Base-by-base conservation (phyloP, 2,113 vertebrate species). In the Catharus bicknelli region DNA sequence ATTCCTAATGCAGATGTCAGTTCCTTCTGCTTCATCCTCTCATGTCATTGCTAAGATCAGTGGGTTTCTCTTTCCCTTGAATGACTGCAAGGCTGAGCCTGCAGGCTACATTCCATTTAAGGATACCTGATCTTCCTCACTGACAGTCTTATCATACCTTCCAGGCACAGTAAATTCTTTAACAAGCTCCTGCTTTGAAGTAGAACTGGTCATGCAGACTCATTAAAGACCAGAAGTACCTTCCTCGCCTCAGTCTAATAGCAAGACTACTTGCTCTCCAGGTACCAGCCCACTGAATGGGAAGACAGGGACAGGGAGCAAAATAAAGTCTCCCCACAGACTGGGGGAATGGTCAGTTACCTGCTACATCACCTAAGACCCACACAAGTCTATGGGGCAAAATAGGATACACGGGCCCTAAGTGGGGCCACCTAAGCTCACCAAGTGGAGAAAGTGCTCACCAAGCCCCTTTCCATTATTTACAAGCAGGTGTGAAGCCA, bases 361-460 rank as follows among this genome's bases (percentile, higher is more conserved):
- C n/a, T 25, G 16, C 38, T 26, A 59, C 11, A 75, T 9, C 29
- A 47, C 16, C 23, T 34, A 26, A 29, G 13, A 67, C 19, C 30
- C 13, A 45, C 7, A 63, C 10, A 53, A 17, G 16, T n/a, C 27
- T 40, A 8, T 1, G 0, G 13, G 19, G 6, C 23, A 22, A 61
- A 47, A 47, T 5, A 16, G 16, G 27, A 67, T 15, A 23, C 59
- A 17, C 1, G 6, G 9, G 11, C 47, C n/a, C 29, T 22, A 51
- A 51, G 4, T 59, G 5, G 5, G 23, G 47, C 47, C 47, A 48
- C 12, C 22, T 48, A 48, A 67, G 13, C 38, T 18, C 34, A 36
- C 34, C 34, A 36, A 36, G 34, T 36, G 3, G 2, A 47, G 11
- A 29, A 61, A 68, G 29, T 34, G 40, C 34, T 19, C 25, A 82